phyloP scores from a whole-genome alignment of 2,113 vertebrate species.

The Leptocoma aspasia region DNA sequence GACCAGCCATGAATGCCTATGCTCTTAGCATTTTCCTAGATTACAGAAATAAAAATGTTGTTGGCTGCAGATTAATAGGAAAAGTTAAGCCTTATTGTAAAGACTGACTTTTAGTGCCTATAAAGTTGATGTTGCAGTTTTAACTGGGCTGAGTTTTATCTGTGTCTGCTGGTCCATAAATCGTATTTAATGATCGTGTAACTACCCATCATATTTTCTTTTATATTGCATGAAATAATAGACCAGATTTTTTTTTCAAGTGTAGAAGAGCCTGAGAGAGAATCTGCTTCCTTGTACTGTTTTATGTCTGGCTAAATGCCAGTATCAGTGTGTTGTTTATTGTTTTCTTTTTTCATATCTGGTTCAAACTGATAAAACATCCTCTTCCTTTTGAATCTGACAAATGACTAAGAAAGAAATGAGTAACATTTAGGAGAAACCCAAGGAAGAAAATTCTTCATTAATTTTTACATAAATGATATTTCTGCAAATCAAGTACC shows the following conservation, averaged over 20 bases:
- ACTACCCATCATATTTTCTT: neutral
- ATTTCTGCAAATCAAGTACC: neutral
- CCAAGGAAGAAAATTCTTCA: neutral
- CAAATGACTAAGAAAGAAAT: neutral
- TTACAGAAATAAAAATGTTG: neutral
- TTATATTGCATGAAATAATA: neutral
- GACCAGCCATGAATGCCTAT: neutral
- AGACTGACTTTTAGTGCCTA: neutral
- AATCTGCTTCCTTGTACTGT: constrained; percentile 2
- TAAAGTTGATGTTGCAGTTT: neutral
- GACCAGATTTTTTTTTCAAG: neutral
- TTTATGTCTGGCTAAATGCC: constrained; percentile 33
- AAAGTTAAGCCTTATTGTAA: neutral
- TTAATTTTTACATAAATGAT: neutral
- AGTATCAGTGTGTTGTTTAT: constrained; percentile 26
- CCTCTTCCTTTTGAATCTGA: constrained; percentile 54
- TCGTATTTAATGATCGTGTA: neutral
- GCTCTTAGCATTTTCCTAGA: neutral
- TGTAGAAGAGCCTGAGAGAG: neutral
- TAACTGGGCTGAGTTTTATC: neutral
- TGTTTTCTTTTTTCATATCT: constrained; percentile 40
- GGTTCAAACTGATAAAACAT: constrained; percentile 60
- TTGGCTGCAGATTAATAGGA: neutral
- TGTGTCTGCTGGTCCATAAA: neutral
- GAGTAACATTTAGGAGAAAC: neutral